A percentile compares a stretch with the other conserved stretches of the same genome.
These are phyloP conservation scores for Goniozus legneri DNA, from an alignment of 1,140 invertebrate genomes.

Conservation along the genomic window DNA sequence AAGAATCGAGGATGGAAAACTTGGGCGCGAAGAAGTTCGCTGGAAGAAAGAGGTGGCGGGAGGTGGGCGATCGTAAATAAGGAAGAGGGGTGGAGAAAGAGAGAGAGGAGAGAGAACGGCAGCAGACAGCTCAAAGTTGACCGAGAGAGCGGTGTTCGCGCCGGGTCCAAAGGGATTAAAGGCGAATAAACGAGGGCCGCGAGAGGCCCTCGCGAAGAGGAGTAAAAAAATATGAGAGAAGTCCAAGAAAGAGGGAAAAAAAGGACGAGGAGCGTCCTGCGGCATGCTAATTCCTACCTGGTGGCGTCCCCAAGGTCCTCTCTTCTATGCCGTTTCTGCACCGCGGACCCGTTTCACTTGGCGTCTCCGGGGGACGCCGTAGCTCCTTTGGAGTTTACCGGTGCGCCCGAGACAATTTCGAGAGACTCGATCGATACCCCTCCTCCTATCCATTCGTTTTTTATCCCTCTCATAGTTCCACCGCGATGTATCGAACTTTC, in stretches of 20 bases:
- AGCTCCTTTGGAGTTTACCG: no score
- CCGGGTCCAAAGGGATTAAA: conserved; percentile 42
- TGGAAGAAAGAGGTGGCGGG: no score
- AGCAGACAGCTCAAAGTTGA: conserved; percentile 39
- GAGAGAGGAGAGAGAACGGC: conserved; percentile 2
- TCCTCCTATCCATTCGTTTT: no score
- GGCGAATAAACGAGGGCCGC: conserved; percentile 36
- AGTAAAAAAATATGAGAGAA: no score
- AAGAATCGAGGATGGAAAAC: no score
- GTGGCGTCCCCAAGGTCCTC: conserved; percentile 15
- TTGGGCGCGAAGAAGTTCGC: no score
- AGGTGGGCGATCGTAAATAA: conserved; percentile 9
- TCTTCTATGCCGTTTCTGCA: neutral
- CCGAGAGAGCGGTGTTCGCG: conserved; percentile 26
- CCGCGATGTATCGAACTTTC: no score
- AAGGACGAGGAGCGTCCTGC: conserved; percentile 29
- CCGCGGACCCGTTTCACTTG: conserved; percentile 12
- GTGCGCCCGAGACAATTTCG: no score
- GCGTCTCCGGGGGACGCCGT: no score
- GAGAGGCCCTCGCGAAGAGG: conserved; percentile 13
- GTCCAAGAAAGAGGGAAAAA: conserved; percentile 15
- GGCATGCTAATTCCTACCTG: conserved; percentile 47
- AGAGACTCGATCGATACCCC: no score
- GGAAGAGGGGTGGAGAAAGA: neutral
- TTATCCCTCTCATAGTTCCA: no score